phyloP scores from a whole-genome alignment of 2,113 vertebrate genomes.

The Lucifuga dentata region DNA sequence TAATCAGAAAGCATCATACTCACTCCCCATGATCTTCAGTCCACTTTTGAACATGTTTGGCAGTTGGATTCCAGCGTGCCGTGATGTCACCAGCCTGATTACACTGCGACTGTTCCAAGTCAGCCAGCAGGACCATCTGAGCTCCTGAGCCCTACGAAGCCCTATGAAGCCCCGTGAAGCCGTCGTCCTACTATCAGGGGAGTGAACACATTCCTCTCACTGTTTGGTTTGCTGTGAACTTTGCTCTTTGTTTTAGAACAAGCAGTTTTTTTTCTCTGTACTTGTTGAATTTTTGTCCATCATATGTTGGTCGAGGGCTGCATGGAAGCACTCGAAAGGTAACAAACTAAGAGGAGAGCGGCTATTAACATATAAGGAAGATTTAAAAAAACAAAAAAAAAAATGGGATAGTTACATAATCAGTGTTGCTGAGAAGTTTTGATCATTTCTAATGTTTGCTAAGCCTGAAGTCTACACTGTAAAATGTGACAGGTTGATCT shows the following conservation, averaged over 20 bases:
- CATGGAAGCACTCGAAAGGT: too few relatives aligned
- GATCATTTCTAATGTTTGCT: constrained; percentile 28
- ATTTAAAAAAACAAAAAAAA: not conserved
- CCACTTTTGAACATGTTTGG: constrained; percentile 70
- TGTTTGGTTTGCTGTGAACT: constrained; percentile 80
- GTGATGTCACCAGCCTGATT: constrained; percentile 6
- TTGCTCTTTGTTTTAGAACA: constrained; percentile 77
- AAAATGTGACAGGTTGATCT: too few relatives aligned
- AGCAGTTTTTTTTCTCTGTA: constrained; percentile 24
- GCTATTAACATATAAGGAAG: constrained; percentile 28
- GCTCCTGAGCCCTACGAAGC: constrained; percentile 25
- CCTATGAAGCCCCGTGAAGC: too few relatives aligned
- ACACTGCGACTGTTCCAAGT: constrained; percentile 21
- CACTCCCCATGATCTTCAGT: constrained; percentile 76
- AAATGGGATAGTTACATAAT: not conserved
- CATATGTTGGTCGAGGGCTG: constrained; percentile 59
- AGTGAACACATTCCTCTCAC: constrained; percentile 49
- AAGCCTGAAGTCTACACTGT: not conserved
- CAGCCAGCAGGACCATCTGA: constrained; percentile 31
- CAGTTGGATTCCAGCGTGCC: constrained; percentile 18
- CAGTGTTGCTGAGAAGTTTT: constrained; percentile 4
- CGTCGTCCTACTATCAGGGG: constrained; percentile 30
- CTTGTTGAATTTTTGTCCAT: constrained; percentile 19
- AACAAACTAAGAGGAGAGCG: not conserved
- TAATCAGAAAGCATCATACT: constrained; percentile 54